Percentiles rank a stretch among this genome's conserved stretches.
Conservation (phyloP, 2,797 vertebrate species). For the Dromococcyx pavoninus region DNA sequence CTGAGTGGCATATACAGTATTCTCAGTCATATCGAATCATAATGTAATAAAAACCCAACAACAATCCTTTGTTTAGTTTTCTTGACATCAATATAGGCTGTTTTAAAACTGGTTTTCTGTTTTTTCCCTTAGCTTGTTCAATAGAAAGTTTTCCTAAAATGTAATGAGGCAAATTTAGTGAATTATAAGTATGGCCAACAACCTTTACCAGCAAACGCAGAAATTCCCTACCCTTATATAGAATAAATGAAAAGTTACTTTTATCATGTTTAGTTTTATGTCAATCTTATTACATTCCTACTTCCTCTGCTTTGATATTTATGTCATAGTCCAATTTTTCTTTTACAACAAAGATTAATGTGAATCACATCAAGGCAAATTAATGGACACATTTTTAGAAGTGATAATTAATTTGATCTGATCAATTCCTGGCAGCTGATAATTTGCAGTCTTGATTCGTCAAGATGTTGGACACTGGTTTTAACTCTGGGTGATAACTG, state of each 20-base stretch:
- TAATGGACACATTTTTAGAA: neutral
- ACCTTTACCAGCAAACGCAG: neutral
- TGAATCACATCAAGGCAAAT: neutral
- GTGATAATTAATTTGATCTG: neutral
- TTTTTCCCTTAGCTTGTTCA: neutral
- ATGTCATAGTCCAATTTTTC: neutral
- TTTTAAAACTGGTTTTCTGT: neutral
- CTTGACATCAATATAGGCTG: neutral
- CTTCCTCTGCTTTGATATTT: neutral
- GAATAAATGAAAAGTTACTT: neutral
- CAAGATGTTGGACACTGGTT: neutral
- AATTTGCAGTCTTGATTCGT: neutral
- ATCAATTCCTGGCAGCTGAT: neutral
- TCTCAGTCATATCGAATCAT: neutral
- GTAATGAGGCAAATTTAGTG: neutral
- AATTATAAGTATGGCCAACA: neutral
- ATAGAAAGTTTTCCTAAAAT: neutral
- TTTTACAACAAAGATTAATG: neutral
- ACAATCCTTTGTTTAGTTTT: neutral
- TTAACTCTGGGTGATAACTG: neutral
- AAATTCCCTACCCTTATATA: neutral
- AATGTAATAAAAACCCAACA: rapidly evolving
- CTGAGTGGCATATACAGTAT: neutral
- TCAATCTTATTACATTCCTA: neutral
- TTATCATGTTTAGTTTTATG: neutral